A percentile compares a stretch with the other conserved stretches of the same genome.
Conservation (phyloP, 2,888 invertebrate genomes). For the Lasioglossum marginatum region DNA sequence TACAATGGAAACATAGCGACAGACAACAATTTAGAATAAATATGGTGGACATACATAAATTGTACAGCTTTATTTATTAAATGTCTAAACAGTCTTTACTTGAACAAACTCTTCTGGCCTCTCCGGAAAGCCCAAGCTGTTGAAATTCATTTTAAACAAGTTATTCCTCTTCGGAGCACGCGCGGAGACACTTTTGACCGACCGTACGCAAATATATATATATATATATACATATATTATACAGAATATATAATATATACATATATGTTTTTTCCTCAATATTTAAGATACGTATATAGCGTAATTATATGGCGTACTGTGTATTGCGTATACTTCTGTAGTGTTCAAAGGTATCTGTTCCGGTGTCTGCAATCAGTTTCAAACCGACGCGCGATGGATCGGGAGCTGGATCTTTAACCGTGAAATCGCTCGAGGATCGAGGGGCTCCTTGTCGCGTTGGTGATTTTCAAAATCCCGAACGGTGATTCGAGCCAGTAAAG, state of each 20-base stretch:
- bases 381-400: slow-evolving; percentile 70
- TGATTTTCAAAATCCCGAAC: background rate
- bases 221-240: slow-evolving; percentile 38
- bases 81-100: too few species aligned
- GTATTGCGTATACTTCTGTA: slow-evolving; percentile 78
- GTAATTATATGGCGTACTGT: slow-evolving; percentile 68
- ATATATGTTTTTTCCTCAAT: slow-evolving; percentile 62
- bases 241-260: slow-evolving; percentile 12
- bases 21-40: too few species aligned
- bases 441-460: background rate
- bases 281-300: slow-evolving; percentile 68
- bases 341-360: slow-evolving; percentile 81
- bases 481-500: background rate
- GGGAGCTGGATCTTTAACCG: slow-evolving; percentile 41
- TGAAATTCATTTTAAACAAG: background rate
- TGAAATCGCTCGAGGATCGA: background rate
- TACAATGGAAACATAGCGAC: too few species aligned
- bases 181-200: background rate
- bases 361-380: slow-evolving; percentile 83
- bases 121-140: background rate
- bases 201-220: background rate
- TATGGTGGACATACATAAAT: too few species aligned
- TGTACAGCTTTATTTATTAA: too few species aligned
- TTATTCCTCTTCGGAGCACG: background rate
- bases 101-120: background rate